These are phyloP conservation scores for Embidobia sp. DNA, from an alignment of 2,888 invertebrate genomes.

Conservation along the genomic window DNA sequence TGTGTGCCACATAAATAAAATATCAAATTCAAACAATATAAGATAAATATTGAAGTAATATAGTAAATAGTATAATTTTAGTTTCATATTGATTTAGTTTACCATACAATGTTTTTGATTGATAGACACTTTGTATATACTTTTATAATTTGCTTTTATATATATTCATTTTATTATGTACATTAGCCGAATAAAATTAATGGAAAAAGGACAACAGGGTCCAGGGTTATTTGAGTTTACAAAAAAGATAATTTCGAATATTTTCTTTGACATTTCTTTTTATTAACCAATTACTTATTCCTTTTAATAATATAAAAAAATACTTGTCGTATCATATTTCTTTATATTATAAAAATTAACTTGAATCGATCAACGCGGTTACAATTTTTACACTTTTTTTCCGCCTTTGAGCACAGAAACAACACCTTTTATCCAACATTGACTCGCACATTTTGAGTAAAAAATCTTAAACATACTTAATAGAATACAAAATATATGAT, in stretches of 20 bases:
- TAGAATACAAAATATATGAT: background rate
- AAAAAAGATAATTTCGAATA: conserved; percentile 57
- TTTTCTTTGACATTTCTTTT: conserved; percentile 57
- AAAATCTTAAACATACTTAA: too few relatives aligned
- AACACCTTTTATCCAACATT: background rate
- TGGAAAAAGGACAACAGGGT: conserved; percentile 55
- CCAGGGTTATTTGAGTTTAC: conserved; percentile 56
- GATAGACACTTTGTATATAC: too few relatives aligned
- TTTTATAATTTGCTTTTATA: background rate
- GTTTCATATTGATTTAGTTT: too few relatives aligned
- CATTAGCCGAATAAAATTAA: conserved; percentile 27
- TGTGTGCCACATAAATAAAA: too few relatives aligned
- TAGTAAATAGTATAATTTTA: too few relatives aligned
- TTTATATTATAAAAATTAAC: conserved; percentile 40
- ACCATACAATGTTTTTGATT: too few relatives aligned
- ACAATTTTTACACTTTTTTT: conserved; percentile 39
- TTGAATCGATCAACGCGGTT: conserved; percentile 28
- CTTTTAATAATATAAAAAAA: conserved; percentile 57
- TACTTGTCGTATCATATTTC: conserved; percentile 22
- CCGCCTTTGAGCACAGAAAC: conserved; percentile 27
- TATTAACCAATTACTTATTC: conserved; percentile 39
- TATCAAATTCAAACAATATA: too few relatives aligned
- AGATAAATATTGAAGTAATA: too few relatives aligned
- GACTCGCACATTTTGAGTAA: too few relatives aligned
- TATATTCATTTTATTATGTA: background rate